These are phyloP conservation scores for Globodera ellingtonae DNA, from an alignment of 1,140 invertebrate genomes.

Conservation along the genomic window DNA sequence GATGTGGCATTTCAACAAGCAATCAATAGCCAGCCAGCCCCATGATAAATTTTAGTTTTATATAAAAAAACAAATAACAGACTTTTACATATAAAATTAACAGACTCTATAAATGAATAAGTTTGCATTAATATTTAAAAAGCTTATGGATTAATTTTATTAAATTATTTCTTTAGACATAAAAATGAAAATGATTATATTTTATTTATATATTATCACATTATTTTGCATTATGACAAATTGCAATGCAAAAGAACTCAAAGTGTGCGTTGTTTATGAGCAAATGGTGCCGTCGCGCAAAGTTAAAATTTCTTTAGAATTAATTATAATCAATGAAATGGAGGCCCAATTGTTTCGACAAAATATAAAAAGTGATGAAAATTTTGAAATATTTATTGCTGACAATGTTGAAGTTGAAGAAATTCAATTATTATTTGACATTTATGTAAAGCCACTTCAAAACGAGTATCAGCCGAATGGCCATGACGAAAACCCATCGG, in stretches of 20 bases:
- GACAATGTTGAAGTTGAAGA: neutral
- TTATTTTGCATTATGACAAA: too few species aligned
- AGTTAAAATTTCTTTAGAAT: neutral
- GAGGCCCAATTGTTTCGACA: neutral
- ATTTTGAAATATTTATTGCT: neutral
- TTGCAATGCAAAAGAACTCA: neutral
- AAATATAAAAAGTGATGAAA: neutral
- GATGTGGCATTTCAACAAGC: too few species aligned
- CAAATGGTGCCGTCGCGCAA: neutral
- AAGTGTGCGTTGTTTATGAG: neutral
- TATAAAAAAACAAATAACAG: too few species aligned
- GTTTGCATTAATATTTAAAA: too few species aligned
- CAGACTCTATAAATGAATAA: too few species aligned
- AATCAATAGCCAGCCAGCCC: too few species aligned
- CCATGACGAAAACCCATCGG: neutral
- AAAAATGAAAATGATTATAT: too few species aligned
- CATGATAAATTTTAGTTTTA: too few species aligned
- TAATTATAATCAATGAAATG: neutral
- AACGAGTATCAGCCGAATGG: neutral
- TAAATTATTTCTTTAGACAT: too few species aligned
- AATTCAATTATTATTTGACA: neutral
- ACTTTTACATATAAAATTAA: too few species aligned
- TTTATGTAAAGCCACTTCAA: neutral
- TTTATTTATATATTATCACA: too few species aligned
- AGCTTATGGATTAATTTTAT: too few species aligned